Evolutionary conservation across 2,888 invertebrate genomes (phyloP).

Genomic region (Hypolimnas misippus): DNA sequence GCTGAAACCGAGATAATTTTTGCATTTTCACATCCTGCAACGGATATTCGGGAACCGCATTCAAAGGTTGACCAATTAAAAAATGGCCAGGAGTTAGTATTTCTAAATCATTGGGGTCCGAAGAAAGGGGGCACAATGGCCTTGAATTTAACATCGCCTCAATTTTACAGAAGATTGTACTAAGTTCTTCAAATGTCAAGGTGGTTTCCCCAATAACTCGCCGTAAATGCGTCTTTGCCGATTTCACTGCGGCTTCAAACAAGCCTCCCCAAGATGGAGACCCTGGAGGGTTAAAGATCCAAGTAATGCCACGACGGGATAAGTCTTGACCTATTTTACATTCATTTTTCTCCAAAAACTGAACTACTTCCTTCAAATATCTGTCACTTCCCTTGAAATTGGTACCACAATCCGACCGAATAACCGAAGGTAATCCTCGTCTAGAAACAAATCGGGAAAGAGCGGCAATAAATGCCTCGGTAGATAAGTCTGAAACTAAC

Average conservation of each 20-base stretch:
- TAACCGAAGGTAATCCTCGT: conserved; percentile 17
- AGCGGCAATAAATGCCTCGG: conserved; percentile 22
- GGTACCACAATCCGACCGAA: conserved; percentile 27
- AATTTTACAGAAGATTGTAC: background rate
- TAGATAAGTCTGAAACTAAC: conserved; percentile 23
- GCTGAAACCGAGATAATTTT: conserved; percentile 37
- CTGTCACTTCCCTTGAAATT: conserved; percentile 17
- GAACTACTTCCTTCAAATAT: conserved; percentile 8
- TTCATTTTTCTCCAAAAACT: background rate
- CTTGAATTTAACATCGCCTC: background rate
- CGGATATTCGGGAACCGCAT: background rate
- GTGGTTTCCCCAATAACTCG: background rate
- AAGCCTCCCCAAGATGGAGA: background rate
- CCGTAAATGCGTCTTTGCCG: background rate
- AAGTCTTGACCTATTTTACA: too few species aligned
- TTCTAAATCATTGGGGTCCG: background rate
- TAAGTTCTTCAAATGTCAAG: background rate
- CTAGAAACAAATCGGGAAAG: conserved; percentile 31
- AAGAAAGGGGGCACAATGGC: background rate
- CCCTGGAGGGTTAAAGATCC: background rate
- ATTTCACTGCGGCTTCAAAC: background rate
- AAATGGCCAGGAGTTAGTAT: background rate
- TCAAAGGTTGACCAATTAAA: background rate
- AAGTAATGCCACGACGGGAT: background rate
- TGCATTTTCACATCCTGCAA: background rate